phyloP scores from a whole-genome alignment of 2,888 invertebrate genomes.

The Synanthedon tipuliformis region DNA sequence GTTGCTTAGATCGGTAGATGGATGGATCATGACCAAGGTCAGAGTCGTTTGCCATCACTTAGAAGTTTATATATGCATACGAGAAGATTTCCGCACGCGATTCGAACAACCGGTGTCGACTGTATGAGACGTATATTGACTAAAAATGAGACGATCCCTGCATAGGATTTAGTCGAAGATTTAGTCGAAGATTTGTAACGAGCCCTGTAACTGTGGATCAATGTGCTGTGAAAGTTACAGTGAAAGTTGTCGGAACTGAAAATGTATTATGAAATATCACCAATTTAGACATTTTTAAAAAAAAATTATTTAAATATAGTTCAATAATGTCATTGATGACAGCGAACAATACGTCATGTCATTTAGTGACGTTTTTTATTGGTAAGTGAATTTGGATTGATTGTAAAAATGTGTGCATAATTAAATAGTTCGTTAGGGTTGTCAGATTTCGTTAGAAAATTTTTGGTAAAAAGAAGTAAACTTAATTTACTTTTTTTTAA shows the following conservation, averaged over 20 bases:
- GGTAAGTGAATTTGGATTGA: constrained; percentile 25
- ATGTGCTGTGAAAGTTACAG: constrained; percentile 21
- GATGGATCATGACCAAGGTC: neutral
- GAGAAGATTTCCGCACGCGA: constrained; percentile 12
- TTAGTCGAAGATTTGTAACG: constrained; percentile 27
- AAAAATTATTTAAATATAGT: neutral
- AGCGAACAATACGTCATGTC: constrained; percentile 19
- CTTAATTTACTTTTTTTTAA: no score
- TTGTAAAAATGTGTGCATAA: no score
- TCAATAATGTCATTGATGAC: constrained; percentile 1
- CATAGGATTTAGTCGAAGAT: constrained; percentile 12
- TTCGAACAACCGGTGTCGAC: constrained; percentile 14
- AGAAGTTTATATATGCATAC: constrained; percentile 5
- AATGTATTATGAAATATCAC: neutral
- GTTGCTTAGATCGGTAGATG: neutral
- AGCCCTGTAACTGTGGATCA: constrained; percentile 27
- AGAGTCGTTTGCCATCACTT: constrained; percentile 1
- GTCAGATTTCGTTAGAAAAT: no score
- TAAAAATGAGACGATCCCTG: constrained; percentile 1
- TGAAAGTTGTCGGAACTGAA: neutral
- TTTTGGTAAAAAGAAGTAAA: no score
- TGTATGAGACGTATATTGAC: constrained; percentile 13
- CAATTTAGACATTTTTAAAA: neutral
- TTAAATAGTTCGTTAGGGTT: no score
- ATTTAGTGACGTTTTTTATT: constrained; percentile 40